These are phyloP conservation scores for Leptocoma aspasia DNA, from an alignment of 2,113 vertebrate species.

Conservation along the genomic window DNA sequence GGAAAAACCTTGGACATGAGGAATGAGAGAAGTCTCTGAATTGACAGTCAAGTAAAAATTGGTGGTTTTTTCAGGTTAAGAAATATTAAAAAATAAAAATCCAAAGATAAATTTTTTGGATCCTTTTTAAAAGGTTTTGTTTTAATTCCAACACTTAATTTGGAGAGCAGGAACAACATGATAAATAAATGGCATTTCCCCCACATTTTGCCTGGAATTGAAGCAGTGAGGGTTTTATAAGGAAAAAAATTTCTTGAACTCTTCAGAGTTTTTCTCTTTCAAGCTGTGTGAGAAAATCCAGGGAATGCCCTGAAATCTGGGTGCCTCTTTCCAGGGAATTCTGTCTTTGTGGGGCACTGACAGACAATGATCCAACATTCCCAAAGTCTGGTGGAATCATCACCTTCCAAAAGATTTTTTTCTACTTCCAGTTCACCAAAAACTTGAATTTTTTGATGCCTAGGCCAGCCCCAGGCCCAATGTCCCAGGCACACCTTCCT, in stretches of 20 bases:
- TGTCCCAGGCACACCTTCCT: background rate
- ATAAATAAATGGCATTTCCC: background rate
- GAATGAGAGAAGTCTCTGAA: background rate
- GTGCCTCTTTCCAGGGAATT: background rate
- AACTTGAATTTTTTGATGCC: background rate
- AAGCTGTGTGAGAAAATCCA: background rate
- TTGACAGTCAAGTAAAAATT: background rate
- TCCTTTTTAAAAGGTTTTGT: background rate
- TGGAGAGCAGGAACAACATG: background rate
- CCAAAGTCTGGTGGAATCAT: background rate
- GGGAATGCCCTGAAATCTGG: background rate
- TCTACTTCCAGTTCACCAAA: background rate
- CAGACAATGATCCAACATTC: background rate
- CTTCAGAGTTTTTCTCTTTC: background rate
- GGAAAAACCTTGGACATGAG: background rate
- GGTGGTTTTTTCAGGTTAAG: background rate
- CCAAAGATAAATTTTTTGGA: background rate
- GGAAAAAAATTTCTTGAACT: background rate
- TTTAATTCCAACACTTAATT: background rate
- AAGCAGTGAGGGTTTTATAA: background rate
- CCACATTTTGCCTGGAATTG: background rate
- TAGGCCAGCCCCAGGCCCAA: accelerated
- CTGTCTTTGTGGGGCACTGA: background rate
- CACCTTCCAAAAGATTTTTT: accelerated
- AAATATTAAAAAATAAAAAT: background rate